Evolutionary conservation across 2,797 vertebrate genomes (phyloP).

Genomic region (Neosalanx taihuensis): DNA sequence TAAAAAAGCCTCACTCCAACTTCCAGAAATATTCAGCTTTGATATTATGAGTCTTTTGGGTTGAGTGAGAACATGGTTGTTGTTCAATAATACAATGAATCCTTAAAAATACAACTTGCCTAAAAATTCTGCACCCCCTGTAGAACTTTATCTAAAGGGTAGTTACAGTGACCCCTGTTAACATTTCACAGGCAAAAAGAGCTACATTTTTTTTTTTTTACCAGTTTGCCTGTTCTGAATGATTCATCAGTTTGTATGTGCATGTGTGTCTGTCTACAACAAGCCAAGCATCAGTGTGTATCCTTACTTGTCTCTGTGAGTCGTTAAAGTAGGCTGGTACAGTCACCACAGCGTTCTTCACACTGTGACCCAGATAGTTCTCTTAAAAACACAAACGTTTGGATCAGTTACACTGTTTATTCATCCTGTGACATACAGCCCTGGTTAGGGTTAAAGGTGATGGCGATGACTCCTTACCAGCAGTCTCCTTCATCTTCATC

Average conservation of each 20-base stretch:
- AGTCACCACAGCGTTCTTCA: conserved; percentile 95
- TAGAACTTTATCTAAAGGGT: too few relatives aligned
- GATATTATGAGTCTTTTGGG: too few relatives aligned
- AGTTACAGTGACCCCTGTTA: not conserved
- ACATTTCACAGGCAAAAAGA: not conserved
- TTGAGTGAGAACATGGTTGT: too few relatives aligned
- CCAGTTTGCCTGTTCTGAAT: not conserved
- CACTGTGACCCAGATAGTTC: conserved; percentile 86
- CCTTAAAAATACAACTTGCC: too few relatives aligned
- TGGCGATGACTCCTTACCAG: conserved; percentile 70
- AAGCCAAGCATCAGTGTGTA: not conserved
- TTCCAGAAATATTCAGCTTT: too few relatives aligned
- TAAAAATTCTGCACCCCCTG: too few relatives aligned
- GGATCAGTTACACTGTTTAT: not conserved
- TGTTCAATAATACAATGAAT: too few relatives aligned
- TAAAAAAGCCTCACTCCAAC: too few relatives aligned
- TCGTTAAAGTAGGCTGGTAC: conserved; percentile 99
- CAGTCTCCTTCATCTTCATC: conserved; percentile 99
- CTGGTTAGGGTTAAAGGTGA: not conserved
- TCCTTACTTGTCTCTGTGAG: conserved; percentile 93
- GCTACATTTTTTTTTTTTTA: not conserved
- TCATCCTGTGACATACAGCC: not conserved
- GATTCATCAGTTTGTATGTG: not conserved
- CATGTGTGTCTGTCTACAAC: not conserved
- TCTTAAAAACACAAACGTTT: conserved; percentile 67